These are phyloP conservation scores for Myiotriccus ornatus DNA, from an alignment of 2,797 vertebrate genomes.

Conservation along the genomic window DNA sequence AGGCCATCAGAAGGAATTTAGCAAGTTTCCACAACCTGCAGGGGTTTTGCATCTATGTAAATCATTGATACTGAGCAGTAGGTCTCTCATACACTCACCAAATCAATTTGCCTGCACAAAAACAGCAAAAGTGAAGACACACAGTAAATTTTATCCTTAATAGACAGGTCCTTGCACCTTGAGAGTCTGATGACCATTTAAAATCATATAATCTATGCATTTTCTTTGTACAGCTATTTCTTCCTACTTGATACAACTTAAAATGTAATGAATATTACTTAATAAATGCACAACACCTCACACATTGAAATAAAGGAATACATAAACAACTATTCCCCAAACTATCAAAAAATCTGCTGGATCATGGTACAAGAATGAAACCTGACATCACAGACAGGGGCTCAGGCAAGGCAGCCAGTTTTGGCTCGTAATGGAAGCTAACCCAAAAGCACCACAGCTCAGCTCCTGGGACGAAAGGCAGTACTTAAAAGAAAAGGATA, in stretches of 20 bases:
- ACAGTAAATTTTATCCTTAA: neutral
- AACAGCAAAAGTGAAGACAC: neutral
- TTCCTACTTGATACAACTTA: neutral
- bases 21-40: neutral
- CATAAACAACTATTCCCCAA: neutral
- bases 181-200: neutral
- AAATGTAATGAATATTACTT: neutral
- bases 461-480: neutral
- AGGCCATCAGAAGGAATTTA: neutral
- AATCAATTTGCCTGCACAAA: neutral
- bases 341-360: neutral
- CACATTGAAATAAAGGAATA: constrained; percentile 35
- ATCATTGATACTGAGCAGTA: neutral
- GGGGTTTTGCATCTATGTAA: neutral
- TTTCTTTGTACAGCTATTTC: neutral
- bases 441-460: neutral
- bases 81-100: neutral
- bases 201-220: neutral
- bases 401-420: neutral
- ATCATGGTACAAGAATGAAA: neutral
- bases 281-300: neutral
- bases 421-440: neutral
- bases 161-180: neutral
- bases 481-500: neutral
- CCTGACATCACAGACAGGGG: neutral